phyloP scores from a whole-genome alignment of 1,140 invertebrate genomes.

The Holotrichia oblita region DNA sequence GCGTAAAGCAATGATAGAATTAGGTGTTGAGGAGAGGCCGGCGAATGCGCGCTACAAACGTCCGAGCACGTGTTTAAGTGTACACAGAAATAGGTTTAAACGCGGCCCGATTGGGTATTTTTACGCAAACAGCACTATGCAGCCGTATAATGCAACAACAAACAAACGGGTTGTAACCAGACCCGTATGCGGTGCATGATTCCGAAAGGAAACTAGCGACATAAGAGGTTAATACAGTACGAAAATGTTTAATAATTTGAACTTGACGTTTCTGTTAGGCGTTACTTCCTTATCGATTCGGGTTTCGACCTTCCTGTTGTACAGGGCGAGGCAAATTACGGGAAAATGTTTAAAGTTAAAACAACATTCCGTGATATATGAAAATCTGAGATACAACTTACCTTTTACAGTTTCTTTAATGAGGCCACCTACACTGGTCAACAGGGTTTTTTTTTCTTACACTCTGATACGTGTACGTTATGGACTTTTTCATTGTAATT shows the following conservation, averaged over 20 bases:
- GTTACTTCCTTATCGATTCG: conserved; percentile 24
- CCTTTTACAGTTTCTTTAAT: too few relatives aligned
- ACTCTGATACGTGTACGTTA: too few relatives aligned
- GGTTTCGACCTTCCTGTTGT: neutral
- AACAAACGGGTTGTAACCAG: neutral
- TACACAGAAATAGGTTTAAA: conserved; percentile 24
- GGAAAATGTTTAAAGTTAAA: too few relatives aligned
- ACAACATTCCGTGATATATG: too few relatives aligned
- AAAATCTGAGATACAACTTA: too few relatives aligned
- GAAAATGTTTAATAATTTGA: conserved; percentile 29
- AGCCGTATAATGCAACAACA: neutral
- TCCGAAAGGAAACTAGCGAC: neutral
- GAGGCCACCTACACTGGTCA: too few relatives aligned
- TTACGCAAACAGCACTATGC: neutral
- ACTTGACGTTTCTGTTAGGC: neutral
- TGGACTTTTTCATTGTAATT: too few relatives aligned
- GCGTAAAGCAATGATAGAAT: conserved; percentile 32
- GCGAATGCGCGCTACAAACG: conserved; percentile 6
- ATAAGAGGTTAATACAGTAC: neutral
- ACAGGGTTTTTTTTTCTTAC: too few relatives aligned
- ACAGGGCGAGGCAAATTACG: too few relatives aligned
- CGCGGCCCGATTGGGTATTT: conserved; percentile 11
- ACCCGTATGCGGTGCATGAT: neutral
- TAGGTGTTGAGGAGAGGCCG: conserved; percentile 22
- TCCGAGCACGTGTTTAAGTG: conserved; percentile 6